Conservation (phyloP, 2,797 vertebrate species). For the Trichosurus vulpecula region DNA sequence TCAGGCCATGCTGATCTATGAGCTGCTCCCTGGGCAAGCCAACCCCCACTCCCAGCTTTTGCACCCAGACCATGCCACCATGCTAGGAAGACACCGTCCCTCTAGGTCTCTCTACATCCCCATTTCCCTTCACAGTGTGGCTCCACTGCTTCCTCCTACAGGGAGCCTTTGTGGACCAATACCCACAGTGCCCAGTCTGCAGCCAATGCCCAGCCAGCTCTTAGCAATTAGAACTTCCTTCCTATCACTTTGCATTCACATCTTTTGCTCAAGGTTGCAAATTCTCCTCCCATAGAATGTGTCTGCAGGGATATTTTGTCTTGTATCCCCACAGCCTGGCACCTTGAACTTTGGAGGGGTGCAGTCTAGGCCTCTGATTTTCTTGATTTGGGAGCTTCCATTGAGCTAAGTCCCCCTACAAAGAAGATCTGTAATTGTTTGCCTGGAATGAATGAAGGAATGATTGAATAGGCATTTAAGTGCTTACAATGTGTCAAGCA, state of each 20-base stretch:
- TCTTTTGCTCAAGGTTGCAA: not conserved
- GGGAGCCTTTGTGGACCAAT: not conserved
- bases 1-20: not conserved
- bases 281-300: not conserved
- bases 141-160: not conserved
- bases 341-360: not conserved
- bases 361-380: not conserved
- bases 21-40: not conserved
- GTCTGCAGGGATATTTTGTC: not conserved
- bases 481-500: not conserved
- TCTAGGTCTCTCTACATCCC: not conserved
- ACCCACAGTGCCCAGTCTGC: not conserved
- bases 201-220: too few species aligned
- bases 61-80: not conserved
- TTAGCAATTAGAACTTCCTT: not conserved
- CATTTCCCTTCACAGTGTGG: not conserved
- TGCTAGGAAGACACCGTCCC: not conserved
- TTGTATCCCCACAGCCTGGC: not conserved
- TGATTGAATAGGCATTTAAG: not conserved
- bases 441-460: not conserved
- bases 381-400: not conserved
- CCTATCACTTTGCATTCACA: not conserved
- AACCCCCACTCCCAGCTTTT: not conserved
- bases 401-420: not conserved
- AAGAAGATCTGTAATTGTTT: not conserved